Base-by-base conservation (phyloP, 2,797 vertebrate genomes). In the Geotrypetes seraphini region DNA sequence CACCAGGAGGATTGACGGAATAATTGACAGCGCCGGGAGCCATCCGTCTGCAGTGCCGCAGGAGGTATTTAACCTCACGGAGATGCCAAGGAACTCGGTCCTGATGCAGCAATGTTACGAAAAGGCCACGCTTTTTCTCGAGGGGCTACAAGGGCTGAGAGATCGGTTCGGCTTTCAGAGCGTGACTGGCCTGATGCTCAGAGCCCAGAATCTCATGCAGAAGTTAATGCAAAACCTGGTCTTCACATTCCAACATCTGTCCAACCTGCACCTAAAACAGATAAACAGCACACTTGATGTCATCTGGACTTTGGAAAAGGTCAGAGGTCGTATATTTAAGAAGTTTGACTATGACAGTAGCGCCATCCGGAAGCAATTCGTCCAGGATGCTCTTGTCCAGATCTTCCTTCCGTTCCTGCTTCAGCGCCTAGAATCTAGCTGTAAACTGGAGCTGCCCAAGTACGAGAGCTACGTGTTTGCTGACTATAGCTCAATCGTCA, bases 181-280 rank as follows among this genome's bases (percentile, higher is more conserved):
- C 8, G 37, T 42, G 1, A 50, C 7, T 10, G 55, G 37, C 27
- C 32, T 59, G 13, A 34, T 68, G 37, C 53, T 61, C 22, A 38
- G 44, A 5, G 42, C 25, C 15, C 63, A 68, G 30, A 50, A 56
- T 22, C 47, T 59, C 0, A 51, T 54, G 10, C 53, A 73, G 33
- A 61, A 69, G 65, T 56, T 69, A 28, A 46, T 37, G 47, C 62
- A 63, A 0, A 39, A 60, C 0, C 32, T 57, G 0, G 44, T 63
- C 15, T 19, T 57, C 35, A 69, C 65, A 36, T 69, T 69, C 37
- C 56, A 63, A n/a, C 59, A 65, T 22, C 44, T 69, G 45, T 52
- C 62, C 0, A 58, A 60, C 16, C 44, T 58, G 31, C 36, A 45
- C 15, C 50, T 63, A 14, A 60, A 29, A 1, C 11, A 5, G 0